These are phyloP conservation scores for Tringa solitaria DNA, from an alignment of 2,113 vertebrate genomes.

Conservation along the genomic window DNA sequence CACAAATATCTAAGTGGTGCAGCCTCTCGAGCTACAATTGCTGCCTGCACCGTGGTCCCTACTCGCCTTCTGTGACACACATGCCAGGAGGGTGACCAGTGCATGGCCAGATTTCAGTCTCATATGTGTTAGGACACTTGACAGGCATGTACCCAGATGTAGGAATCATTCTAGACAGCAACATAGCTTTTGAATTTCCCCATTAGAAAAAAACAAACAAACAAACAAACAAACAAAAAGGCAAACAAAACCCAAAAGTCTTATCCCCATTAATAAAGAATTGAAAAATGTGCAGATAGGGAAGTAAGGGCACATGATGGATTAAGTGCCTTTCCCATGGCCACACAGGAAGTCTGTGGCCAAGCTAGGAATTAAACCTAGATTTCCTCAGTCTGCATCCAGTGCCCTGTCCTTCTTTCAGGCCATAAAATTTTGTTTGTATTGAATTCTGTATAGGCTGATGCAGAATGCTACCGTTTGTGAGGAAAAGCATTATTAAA, in stretches of 20 bases:
- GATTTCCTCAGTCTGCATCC: constrained; percentile 10
- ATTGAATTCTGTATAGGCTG: neutral
- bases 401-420: neutral
- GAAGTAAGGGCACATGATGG: constrained; percentile 62
- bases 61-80: neutral
- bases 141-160: neutral
- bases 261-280: neutral
- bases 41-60: neutral
- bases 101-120: neutral
- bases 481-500: neutral
- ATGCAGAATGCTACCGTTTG: neutral
- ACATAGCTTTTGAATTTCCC: neutral
- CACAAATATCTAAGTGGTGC: neutral
- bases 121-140: neutral
- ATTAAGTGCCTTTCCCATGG: constrained; percentile 46
- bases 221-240: neutral
- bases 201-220: neutral
- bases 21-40: neutral
- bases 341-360: constrained; percentile 57
- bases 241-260: neutral
- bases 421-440: neutral
- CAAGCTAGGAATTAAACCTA: constrained; percentile 33
- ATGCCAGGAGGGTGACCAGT: neutral
- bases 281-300: constrained; percentile 37
- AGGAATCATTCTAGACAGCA: neutral